Base-by-base conservation (phyloP, 2,888 invertebrate species). In the Latrodectus elegans region DNA sequence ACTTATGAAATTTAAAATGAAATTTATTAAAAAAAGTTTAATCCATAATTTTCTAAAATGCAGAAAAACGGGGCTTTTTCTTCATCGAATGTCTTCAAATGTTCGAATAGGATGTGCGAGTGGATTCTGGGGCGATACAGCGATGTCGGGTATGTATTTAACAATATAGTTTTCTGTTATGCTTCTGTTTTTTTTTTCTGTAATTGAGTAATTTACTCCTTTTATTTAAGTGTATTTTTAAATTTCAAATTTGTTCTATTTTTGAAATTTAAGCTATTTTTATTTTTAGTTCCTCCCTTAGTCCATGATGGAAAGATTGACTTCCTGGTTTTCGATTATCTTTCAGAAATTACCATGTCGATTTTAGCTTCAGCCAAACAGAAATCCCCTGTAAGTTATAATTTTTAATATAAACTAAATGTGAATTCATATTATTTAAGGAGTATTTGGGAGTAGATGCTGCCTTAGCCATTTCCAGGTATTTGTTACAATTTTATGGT, bases 271-370 rank as follows among this genome's bases (percentile, higher is more conserved):
- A 38, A 38, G 38, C 4, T 38, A 38, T 38, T 38, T 38, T 38
- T 38, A 38, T 38, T 38, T n/a, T 12, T 38, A 93, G 93, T 92
- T n/a, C 92, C 92, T 52, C 93, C 93, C 90, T 91, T 93, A 49
- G 92, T 93, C 4, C 91, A 92, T 82, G 90, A 91, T 84, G 92
- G 92, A 15, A 91, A 92, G 22, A 72, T 93, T 22, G 92, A 93
- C 90, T 93, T 91, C 90, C 91, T 93, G 65, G 93, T 93, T 75
- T 92, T 92, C 90, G 93, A 93, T 90, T 93, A 93, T 89, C 90
- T 93, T 64, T 93, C 93, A 14, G 93, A 93, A 90, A 93, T 93
- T 55, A 93, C 93, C 51, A 93, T 93, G 93, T 93, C 93, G 8
- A 91, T 93, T 12, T 91, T 93, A 53, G 92, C 93, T 8, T 93